Evolutionary conservation across 2,113 vertebrate species (phyloP), one percentile per base, ranked within the genome.

Genomic region (Alectura lathami): DNA sequence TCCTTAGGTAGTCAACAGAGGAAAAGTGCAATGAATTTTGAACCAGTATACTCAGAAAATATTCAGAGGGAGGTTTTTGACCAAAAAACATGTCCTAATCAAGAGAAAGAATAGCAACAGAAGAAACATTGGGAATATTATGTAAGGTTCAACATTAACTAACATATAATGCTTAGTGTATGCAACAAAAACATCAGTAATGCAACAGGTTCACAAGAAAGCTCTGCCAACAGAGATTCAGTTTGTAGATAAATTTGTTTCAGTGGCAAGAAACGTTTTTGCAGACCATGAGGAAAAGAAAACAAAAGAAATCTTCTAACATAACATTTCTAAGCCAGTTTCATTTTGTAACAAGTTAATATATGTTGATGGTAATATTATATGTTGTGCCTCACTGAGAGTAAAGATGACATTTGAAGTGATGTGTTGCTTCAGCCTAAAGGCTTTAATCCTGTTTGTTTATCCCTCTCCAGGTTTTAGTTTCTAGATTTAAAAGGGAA

Each of bases 221-320:
- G 3, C 5, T 86, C 13, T 84, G 17, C 7, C 34, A 64, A 23
- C 20, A 75, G 17, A 51, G 74, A 69, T 8, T 17, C 6, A 76
- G 17, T 12, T 53, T 91, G 60, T 27, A 63, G 34, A 73, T 45
- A 5, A 34, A 43, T 42, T 59, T 43, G 10, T 68, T 75, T 76
- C 76, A 0, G 1, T 34, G 62, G 45, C 8, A 4, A 30, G 5
- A 30, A 67, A 72, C 74, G 32, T 1, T 0, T 30, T 6, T 16
- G 3, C 24, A 70, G 50, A 51, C 16, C 6, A 27, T 10, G 6
- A 26, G 4, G 81, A 86, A 80, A 73, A 5, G 3, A 74, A 75
- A 82, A 50, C 2, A 47, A 11, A 86, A 36, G 5, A 53, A 78
- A 47, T 59, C 2, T 29, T 14, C 32, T 51, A 78, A 63, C 12